phyloP scores from a whole-genome alignment of 2,797 vertebrate species.

The Pelodytes ibericus region DNA sequence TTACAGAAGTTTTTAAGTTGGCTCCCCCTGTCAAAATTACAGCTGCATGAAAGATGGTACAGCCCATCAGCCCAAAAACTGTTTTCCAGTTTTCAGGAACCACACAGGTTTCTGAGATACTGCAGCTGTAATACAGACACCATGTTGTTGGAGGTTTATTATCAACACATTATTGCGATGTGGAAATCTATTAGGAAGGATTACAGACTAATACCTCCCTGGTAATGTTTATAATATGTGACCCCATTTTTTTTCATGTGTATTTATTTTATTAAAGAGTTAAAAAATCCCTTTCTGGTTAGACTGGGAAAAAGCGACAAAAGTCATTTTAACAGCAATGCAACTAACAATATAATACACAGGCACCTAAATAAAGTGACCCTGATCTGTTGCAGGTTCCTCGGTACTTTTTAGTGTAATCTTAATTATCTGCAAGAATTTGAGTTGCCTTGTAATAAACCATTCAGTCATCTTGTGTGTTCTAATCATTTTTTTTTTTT shows the following conservation, averaged over 20 bases:
- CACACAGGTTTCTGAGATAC: slow-evolving; percentile 63
- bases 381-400: not conserved
- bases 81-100: slow-evolving; percentile 72
- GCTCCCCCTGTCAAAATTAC: slow-evolving; percentile 71
- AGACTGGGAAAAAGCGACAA: not conserved
- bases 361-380: not conserved
- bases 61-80: slow-evolving; percentile 66
- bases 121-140: slow-evolving; percentile 68
- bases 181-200: slow-evolving; percentile 47
- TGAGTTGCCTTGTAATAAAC: not conserved
- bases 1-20: slow-evolving; percentile 73
- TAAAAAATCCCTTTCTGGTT: slow-evolving; percentile 12
- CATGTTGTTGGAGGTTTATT: slow-evolving; percentile 52
- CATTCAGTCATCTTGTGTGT: not conserved
- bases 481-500: not conserved
- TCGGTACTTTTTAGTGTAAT: not conserved
- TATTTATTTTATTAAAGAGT: not conserved
- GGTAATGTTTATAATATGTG: slow-evolving; percentile 44
- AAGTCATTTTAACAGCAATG: slow-evolving; percentile 7
- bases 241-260: slow-evolving; percentile 7
- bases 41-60: slow-evolving; percentile 78
- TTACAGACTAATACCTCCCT: slow-evolving; percentile 50
- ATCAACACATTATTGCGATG: slow-evolving; percentile 44
- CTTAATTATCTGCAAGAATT: not conserved
- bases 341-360: not conserved